Conservation (phyloP, 64 coral and sea anemone genomes). For the Montipora efflorescens region DNA sequence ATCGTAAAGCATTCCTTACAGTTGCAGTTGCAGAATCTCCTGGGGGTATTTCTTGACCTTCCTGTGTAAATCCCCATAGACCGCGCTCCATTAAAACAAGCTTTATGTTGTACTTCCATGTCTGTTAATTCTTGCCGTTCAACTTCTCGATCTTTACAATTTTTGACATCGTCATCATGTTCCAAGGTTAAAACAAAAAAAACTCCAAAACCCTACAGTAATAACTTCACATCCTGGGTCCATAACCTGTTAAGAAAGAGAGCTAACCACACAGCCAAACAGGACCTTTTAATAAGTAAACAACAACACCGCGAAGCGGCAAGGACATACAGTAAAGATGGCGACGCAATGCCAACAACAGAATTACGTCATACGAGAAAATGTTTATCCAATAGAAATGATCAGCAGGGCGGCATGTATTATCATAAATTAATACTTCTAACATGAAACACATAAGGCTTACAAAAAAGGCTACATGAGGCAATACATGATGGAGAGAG, state of each 20-base stretch:
- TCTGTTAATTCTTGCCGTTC: slow-evolving; percentile 56
- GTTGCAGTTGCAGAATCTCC: background rate
- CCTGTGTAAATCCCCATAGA: slow-evolving; percentile 55
- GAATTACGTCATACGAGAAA: too few species aligned
- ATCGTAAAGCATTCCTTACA: slow-evolving; percentile 49
- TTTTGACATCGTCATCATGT: background rate
- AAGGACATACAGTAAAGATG: too few species aligned
- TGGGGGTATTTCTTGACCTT: slow-evolving; percentile 33
- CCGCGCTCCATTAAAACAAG: slow-evolving; percentile 57
- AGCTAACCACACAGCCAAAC: too few species aligned
- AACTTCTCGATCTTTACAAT: slow-evolving; percentile 42
- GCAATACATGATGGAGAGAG: background rate
- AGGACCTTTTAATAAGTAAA: background rate
- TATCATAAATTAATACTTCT: too few species aligned
- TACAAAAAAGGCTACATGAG: slow-evolving; percentile 12
- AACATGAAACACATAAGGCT: background rate
- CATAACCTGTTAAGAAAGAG: slow-evolving; percentile 31
- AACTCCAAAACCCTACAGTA: background rate
- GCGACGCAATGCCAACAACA: too few species aligned
- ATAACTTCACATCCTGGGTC: slow-evolving; percentile 31
- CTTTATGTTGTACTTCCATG: slow-evolving; percentile 62
- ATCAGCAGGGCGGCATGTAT: too few species aligned
- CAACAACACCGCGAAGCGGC: too few species aligned
- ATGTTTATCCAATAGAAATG: too few species aligned
- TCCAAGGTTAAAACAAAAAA: background rate